These are phyloP conservation scores for Todiramphus chloris DNA, from an alignment of 2,113 vertebrate genomes.

Conservation along the genomic window DNA sequence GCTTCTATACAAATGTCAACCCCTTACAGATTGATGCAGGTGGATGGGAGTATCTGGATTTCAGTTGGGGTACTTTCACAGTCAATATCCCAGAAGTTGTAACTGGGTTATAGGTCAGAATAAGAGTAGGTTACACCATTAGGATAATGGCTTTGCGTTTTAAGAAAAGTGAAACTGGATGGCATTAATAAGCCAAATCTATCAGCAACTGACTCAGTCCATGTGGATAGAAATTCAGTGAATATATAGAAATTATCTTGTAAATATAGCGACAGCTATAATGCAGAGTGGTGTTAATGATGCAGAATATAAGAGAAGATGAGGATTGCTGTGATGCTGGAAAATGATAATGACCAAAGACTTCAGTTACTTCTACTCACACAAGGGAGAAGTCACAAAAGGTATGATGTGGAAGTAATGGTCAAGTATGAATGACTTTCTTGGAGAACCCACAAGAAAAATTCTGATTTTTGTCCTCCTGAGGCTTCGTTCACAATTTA, in stretches of 20 bases:
- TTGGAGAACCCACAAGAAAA: not conserved
- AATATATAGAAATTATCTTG: not conserved
- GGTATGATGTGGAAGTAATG: not conserved
- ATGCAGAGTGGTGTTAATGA: not conserved
- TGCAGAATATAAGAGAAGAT: not conserved
- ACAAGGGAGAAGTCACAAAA: not conserved
- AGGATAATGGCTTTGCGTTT: not conserved
- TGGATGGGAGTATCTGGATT: not conserved
- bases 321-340: not conserved
- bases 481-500: not conserved
- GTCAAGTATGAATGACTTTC: not conserved
- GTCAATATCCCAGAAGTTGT: not conserved
- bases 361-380: not conserved
- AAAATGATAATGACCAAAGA: not conserved
- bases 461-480: not conserved
- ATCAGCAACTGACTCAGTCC: not conserved
- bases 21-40: not conserved
- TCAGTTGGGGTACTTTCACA: not conserved
- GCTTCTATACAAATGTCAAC: not conserved
- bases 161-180: not conserved
- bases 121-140: not conserved
- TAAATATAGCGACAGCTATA: not conserved
- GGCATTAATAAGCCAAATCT: not conserved
- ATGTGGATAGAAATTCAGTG: not conserved
- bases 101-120: not conserved